These are phyloP conservation scores for Scaptomyza flava DNA, from an alignment of 2,888 invertebrate genomes.

Conservation along the genomic window DNA sequence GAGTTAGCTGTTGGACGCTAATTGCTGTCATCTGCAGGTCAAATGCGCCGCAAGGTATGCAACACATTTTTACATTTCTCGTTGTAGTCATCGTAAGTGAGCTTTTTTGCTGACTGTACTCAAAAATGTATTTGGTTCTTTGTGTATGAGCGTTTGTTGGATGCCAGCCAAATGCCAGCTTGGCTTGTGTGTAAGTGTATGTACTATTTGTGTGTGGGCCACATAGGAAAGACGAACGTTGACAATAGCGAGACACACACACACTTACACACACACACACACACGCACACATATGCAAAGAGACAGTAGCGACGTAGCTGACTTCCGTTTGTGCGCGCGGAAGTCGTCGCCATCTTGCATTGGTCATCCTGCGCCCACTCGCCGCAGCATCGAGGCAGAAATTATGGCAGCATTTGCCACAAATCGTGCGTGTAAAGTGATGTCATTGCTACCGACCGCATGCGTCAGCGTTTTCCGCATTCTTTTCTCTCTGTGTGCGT, in stretches of 20 bases:
- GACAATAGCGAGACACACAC: constrained; percentile 59
- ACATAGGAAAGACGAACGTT: constrained; percentile 66
- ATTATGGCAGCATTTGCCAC: constrained; percentile 80
- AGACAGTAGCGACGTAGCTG: constrained; percentile 59
- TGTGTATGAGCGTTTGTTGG: constrained; percentile 53
- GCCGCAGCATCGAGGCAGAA: constrained; percentile 63
- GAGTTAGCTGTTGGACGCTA: constrained; percentile 39
- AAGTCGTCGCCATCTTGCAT: constrained; percentile 78
- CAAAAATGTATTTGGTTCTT: constrained; percentile 56
- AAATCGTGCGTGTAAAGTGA: constrained; percentile 80
- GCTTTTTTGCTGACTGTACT: constrained; percentile 77
- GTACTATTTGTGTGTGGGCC: constrained; percentile 49
- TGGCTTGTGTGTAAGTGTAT: constrained; percentile 18
- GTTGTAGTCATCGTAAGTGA: constrained; percentile 15
- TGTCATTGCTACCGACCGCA: constrained; percentile 69
- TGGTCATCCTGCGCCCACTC: constrained; percentile 79
- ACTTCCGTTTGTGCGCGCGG: constrained; percentile 75
- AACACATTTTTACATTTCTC: constrained; percentile 29
- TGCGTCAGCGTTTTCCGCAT: constrained; percentile 68
- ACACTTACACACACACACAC: constrained; percentile 14
- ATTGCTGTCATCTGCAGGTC: constrained; percentile 49
- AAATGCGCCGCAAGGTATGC: constrained; percentile 53
- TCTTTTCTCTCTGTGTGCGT: constrained; percentile 4
- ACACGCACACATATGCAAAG: constrained; percentile 18
- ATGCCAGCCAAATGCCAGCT: constrained; percentile 58